Conservation (phyloP, 2,888 invertebrate genomes). For the Corbicula japonica region DNA sequence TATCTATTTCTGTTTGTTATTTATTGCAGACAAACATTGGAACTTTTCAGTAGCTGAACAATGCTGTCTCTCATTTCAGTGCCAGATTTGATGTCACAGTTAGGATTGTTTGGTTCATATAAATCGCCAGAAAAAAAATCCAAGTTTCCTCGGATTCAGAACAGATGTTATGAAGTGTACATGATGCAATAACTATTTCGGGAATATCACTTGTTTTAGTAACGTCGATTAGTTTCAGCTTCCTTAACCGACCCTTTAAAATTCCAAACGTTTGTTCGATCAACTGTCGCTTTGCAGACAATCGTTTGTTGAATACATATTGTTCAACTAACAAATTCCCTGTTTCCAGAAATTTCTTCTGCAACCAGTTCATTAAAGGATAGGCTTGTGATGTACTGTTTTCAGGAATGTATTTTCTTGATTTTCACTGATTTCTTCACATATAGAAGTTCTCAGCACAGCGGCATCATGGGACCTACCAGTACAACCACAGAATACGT, state of each 20-base stretch:
- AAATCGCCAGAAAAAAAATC: neutral
- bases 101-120: neutral
- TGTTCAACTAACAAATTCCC: neutral
- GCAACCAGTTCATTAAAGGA: neutral
- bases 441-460: neutral
- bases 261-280: neutral
- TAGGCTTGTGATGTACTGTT: constrained; percentile 2
- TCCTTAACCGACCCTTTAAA: neutral
- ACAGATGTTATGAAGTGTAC: constrained; percentile 2
- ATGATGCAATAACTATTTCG: constrained; percentile 1
- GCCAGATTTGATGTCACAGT: neutral
- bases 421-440: neutral
- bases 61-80: neutral
- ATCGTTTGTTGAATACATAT: neutral
- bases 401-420: neutral
- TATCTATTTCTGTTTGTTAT: no score
- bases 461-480: neutral
- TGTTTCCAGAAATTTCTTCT: neutral
- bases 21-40: no score
- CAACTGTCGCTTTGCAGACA: constrained; percentile 1
- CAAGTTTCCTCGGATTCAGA: neutral
- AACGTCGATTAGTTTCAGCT: neutral
- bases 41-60: neutral
- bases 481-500: constrained; percentile 2
- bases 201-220: neutral